Evolutionary conservation across 2,797 vertebrate genomes (phyloP), one percentile per base, ranked within the genome.

Genomic region (Chloroceryle inda): DNA sequence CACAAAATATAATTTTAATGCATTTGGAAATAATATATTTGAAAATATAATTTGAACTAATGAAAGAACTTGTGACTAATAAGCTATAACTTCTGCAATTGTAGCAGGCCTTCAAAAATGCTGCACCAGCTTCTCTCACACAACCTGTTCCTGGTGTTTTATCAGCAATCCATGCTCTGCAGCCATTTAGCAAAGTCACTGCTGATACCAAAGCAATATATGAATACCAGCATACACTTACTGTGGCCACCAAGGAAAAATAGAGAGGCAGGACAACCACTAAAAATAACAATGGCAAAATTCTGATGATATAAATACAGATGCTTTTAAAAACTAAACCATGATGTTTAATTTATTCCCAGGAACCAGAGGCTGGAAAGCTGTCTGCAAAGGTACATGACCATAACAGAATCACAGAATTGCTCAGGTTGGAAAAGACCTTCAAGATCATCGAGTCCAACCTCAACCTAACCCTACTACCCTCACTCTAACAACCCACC

Each of bases 21-120:
- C 26, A 49, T 49, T 49, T 49, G 47, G 24, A 49, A 49, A 49
- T 13, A 49, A 13, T 49, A 14, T 52, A 18, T 52, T 31, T 53
- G 50, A 31, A 73, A 88, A 90, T 13, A 62, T 16, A 50, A 80
- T 40, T 47, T 80, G 61, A 92, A 75, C 42, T 13, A 49, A 74
- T 15, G 17, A 63, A 61, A 89, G 14, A 20, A 11, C 11, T 72
- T 72, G 33, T 12, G n/a, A n/a, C n/a, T 61, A 42, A 74, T 87
- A 56, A 85, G n/a, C 15, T 76, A 13, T 22, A 38, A 76, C 4
- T 59, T 63, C 50, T 0, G 8, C 4, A 69, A 23, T 15, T 44
- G 7, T 23, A 75, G 14, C 18, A 26, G 29, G 27, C 20, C 59
- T 89, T 69, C 15, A 53, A 37, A 40, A 2, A 3, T n/a, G 23